A percentile compares a stretch with the other conserved stretches of the same genome.
phyloP scores from a whole-genome alignment of 2,888 invertebrate species.

The Tuta absoluta region DNA sequence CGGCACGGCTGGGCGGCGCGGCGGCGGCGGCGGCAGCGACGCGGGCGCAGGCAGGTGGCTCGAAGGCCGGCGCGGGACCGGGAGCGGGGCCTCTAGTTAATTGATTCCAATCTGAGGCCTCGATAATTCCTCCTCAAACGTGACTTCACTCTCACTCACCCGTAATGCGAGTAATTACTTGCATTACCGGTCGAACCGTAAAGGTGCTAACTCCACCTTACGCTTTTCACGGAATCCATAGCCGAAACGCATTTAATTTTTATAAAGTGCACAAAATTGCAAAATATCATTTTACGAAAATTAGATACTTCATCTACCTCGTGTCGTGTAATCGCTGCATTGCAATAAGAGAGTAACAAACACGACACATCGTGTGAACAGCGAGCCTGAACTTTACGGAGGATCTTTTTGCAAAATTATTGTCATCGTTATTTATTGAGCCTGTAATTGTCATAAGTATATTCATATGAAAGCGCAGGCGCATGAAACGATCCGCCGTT shows the following conservation, averaged over 20 bases:
- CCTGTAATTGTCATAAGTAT: constrained; percentile 30
- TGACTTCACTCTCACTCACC: constrained; percentile 59
- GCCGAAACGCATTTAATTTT: constrained; percentile 7
- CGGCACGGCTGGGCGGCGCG: constrained; percentile 28
- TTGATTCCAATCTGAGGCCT: constrained; percentile 75
- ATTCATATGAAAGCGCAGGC: constrained; percentile 36
- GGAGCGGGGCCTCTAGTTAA: constrained; percentile 71
- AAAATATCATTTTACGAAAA: not conserved
- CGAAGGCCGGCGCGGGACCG: constrained; percentile 65
- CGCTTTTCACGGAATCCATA: constrained; percentile 13
- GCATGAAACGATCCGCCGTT: constrained; percentile 38
- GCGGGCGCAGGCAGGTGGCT: constrained; percentile 63
- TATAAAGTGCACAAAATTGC: constrained; percentile 17
- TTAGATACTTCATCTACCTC: not conserved
- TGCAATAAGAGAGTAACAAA: not conserved
- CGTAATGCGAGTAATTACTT: constrained; percentile 45
- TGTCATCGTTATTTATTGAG: constrained; percentile 29
- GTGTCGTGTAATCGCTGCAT: not conserved
- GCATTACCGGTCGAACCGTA: constrained; percentile 3
- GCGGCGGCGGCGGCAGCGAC: constrained; percentile 38
- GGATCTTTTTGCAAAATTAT: constrained; percentile 25
- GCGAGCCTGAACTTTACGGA: constrained; percentile 18
- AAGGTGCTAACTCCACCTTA: constrained; percentile 21
- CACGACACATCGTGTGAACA: constrained; percentile 15
- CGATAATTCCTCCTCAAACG: constrained; percentile 63